Evolutionary conservation across 1,140 invertebrate genomes (phyloP).

Genomic region (Penaeus chinensis): DNA sequence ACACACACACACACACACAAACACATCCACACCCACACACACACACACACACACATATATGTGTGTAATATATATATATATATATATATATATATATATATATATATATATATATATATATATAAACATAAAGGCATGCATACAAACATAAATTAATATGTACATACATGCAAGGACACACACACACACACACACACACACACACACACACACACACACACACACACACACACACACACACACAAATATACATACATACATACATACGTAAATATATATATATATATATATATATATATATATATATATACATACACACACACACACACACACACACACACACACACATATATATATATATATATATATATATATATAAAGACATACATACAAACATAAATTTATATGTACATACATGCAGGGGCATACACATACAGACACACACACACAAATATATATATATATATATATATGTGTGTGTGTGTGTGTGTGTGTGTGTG

Average conservation of each 20-base stretch:
- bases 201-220: not conserved
- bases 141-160: constrained; percentile 5
- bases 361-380: too few species aligned
- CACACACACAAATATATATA: not conserved
- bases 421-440: not conserved
- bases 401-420: too few species aligned
- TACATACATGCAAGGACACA: not conserved
- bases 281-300: not conserved
- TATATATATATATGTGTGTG: not conserved
- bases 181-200: not conserved
- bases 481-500: too few species aligned
- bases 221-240: not conserved
- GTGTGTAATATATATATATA: not conserved
- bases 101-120: not conserved
- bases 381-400: too few species aligned
- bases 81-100: not conserved
- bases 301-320: too few species aligned
- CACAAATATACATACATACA: not conserved
- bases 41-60: constrained; percentile 3
- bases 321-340: not conserved
- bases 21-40: not conserved
- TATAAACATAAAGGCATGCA: too few species aligned
- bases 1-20: constrained; percentile 14
- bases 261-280: not conserved
- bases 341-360: not conserved